Evolutionary conservation across 2,888 invertebrate species (phyloP), one percentile per base, ranked within the genome.

Genomic region (Tetranychus piercei): DNA sequence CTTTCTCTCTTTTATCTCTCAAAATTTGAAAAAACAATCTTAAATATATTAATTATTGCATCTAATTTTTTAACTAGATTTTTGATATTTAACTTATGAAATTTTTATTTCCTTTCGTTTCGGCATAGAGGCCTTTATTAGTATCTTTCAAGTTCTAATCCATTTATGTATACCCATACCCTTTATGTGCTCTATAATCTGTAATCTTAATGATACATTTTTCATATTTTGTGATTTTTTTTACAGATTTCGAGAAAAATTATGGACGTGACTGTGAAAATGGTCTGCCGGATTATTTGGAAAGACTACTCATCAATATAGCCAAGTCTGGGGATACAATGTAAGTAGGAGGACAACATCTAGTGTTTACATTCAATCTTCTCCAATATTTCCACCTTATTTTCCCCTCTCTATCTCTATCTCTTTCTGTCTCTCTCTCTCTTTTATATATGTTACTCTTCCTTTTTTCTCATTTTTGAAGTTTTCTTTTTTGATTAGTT

Each of bases 261-360:
- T 86, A 86, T 79, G 88, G 88, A 18, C 89, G 89, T 82, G 90
- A 90, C 80, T 43, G 34, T 18, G 69, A 73, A 20, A 23, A 20
- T n/a, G 69, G 69, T 23, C 92, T 94, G 80, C 92, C 94, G 23
- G 87, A 89, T 77, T 89, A 92, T 81, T 85, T 95, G 76, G 93
- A 94, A 80, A 92, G 92, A 77, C 94, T 93, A 82, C 85, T 95
- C 79, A 87, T 87, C 79, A 90, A 90, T 85, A 92, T 95, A 79
- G 94, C 94, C 6, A 90, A 90, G 83, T 94, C 93, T 80, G 94
- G 95, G 78, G 92, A 94, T 84, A 92, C 92, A 65, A 88, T 94
- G 73, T 79, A 73, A 67, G 73, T 45, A 20, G 11, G 44, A 44
- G 67, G 9, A 11, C 34, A 55, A 2, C 55, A 15, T 55, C 11